Base-by-base conservation (phyloP, 2,888 invertebrate genomes). In the Anarsia innoxiella region DNA sequence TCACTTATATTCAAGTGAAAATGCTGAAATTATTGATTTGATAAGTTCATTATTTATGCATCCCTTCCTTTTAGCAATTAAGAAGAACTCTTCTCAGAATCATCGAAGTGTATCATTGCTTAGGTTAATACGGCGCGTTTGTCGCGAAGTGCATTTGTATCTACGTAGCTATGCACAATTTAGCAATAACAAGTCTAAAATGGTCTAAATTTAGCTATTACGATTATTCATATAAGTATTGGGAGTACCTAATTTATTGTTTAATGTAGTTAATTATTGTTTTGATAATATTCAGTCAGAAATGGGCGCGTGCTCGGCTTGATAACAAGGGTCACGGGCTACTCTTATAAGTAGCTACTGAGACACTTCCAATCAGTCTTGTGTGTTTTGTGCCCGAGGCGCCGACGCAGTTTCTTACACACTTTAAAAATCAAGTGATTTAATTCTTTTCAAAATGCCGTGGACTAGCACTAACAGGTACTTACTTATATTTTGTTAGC, bases 391-490 rank as follows among this genome's bases (percentile, higher is more conserved):
- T 53, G 52, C 58, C 66, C 48, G 53, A 79, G 78, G 76, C 59
- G 51, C 39, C 61, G 75, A 53, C 77, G 83, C 49, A 60, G 77
- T 56, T 82, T 79, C 59, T 61, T 80, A 51, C 75, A 80, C 51
- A 73, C 74, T 19, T 60, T 80, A 37, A 79, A 79, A 70, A 79
- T 82, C 46, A 82, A 82, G 73, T 82, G 77, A 73, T 58, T 54
- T 46, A 36, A 50, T 55, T 43, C 34, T 37, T 40, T 27, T 25
- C 41, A 67, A 68, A 55, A 84, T 84, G 83, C 84, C 84, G 56
- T 84, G 84, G 84, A 74, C 83, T 40, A 83, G 82, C 60, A 72
- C 74, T 39, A 84, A 84, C 78, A 83, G 84, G 84, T 83, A 43
- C 10, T 26, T 10, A 14, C 8, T 4, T 25, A 23, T 9, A 12